Evolutionary conservation across 2,888 invertebrate genomes (phyloP).

Genomic region (Deroplatys truncata): DNA sequence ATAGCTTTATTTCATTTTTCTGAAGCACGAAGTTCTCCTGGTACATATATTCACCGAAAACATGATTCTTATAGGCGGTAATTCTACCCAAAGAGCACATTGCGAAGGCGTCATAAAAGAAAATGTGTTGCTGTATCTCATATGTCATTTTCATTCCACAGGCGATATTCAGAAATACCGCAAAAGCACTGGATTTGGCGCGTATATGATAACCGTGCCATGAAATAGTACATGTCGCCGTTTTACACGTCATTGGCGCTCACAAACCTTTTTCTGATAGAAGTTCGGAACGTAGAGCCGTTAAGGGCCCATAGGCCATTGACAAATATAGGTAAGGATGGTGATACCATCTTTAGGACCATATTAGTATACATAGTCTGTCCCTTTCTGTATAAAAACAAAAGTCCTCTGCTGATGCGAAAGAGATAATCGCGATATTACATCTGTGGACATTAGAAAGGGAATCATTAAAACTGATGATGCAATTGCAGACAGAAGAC

Average conservation of each 20-base stretch:
- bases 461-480: too few relatives aligned
- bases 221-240: background rate
- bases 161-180: background rate
- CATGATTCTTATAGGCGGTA: background rate
- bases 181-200: background rate
- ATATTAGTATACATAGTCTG: too few relatives aligned
- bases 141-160: background rate
- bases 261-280: background rate
- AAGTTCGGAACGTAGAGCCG: too few relatives aligned
- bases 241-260: background rate
- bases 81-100: background rate
- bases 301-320: background rate
- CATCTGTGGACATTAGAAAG: background rate
- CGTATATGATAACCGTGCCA: background rate
- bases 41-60: background rate
- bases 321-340: background rate
- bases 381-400: too few relatives aligned
- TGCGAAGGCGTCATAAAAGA: background rate
- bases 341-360: background rate
- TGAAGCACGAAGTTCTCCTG: background rate
- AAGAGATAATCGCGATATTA: background rate
- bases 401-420: too few relatives aligned
- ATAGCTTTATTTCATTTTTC: background rate
- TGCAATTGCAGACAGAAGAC: too few relatives aligned
- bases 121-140: background rate